A percentile compares a stretch with the other conserved stretches of the same genome.
These are phyloP conservation scores for Hepsetus odoe DNA, from an alignment of 2,113 vertebrate genomes.

Conservation along the genomic window DNA sequence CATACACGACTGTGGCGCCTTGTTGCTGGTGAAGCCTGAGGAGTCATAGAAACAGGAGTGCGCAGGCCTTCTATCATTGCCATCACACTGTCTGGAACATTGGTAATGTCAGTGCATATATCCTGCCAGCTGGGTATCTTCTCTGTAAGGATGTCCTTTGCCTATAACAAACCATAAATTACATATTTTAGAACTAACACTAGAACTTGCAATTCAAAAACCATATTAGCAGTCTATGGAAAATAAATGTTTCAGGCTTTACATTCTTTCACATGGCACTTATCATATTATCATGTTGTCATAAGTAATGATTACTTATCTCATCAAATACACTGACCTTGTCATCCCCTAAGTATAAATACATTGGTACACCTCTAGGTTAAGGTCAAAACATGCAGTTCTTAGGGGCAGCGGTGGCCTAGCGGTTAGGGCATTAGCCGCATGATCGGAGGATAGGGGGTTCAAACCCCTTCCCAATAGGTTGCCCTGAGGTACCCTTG, in stretches of 20 bases:
- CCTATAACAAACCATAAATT: conserved; percentile 63
- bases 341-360: neutral
- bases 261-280: too few species aligned
- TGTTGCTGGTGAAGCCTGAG: conserved; percentile 84
- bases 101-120: conserved; percentile 85
- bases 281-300: too few species aligned
- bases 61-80: conserved; percentile 89
- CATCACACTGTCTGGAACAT: conserved; percentile 85
- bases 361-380: neutral
- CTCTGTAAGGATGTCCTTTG: conserved; percentile 78
- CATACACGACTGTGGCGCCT: conserved; percentile 82
- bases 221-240: too few species aligned
- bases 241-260: neutral
- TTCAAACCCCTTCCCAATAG: too few species aligned
- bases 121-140: conserved; percentile 91
- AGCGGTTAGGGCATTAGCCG: too few species aligned
- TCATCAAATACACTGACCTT: neutral
- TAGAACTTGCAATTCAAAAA: neutral
- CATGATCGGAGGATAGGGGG: too few species aligned
- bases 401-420: too few species aligned
- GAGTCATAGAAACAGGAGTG: conserved; percentile 78
- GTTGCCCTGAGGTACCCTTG: too few species aligned
- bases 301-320: neutral
- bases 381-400: neutral
- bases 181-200: conserved; percentile 37